phyloP scores from a whole-genome alignment of 2,113 vertebrate species.

The Notarius quadriscutis region DNA sequence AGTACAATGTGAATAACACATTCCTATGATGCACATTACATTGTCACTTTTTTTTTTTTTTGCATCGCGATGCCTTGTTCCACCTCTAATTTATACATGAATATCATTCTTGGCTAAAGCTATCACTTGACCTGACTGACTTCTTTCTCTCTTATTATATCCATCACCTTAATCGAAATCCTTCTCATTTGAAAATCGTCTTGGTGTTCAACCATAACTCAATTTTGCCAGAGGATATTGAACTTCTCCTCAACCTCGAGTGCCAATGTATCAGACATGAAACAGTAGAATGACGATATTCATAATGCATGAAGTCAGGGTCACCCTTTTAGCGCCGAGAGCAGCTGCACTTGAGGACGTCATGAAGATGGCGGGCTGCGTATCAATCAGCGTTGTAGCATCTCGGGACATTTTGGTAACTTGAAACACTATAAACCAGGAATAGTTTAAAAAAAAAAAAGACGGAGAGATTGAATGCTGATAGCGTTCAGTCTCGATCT shows the following conservation, averaged over 20 bases:
- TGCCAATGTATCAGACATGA: constrained; percentile 22
- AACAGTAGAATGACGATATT: constrained; percentile 20
- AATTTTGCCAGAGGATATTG: constrained; percentile 28
- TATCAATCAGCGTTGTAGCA: constrained; percentile 3
- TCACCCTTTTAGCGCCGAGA: constrained; percentile 23
- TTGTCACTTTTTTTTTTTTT: too few species aligned
- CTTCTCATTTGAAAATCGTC: neutral
- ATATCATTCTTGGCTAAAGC: neutral
- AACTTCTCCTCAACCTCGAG: constrained; percentile 5
- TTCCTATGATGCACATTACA: neutral
- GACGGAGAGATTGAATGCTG: neutral
- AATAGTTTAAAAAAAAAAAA: neutral
- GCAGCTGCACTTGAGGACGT: neutral
- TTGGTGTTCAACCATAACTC: constrained; percentile 30
- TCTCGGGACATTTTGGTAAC: neutral
- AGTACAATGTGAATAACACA: neutral
- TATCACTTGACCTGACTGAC: neutral
- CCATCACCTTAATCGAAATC: neutral
- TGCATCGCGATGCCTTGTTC: too few species aligned
- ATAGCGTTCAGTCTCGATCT: neutral
- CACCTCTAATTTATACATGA: neutral
- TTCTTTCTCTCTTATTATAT: neutral
- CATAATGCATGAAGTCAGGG: constrained; percentile 29
- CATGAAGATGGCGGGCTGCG: neutral
- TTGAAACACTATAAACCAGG: neutral